Evolutionary conservation across 2,113 vertebrate species (phyloP).

Genomic region (Brienomyrus brachyistius): DNA sequence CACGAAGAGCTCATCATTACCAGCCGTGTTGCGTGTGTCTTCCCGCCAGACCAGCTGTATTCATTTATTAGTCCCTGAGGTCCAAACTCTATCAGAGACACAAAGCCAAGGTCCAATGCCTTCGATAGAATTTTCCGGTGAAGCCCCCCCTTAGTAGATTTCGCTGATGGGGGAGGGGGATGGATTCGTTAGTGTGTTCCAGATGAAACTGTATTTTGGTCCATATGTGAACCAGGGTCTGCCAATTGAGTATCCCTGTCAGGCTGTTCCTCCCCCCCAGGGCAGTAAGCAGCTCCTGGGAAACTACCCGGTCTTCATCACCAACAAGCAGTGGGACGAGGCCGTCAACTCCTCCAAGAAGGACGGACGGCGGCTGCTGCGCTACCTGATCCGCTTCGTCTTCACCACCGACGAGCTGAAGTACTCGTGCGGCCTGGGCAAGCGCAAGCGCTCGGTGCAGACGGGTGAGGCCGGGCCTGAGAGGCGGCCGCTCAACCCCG

Average conservation of each 20-base stretch:
- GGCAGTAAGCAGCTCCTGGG: conserved; percentile 96
- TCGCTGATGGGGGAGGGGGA: neutral
- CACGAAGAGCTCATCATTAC: neutral
- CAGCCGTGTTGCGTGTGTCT: neutral
- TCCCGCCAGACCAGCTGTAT: neutral
- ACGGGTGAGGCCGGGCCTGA: conserved; percentile 91
- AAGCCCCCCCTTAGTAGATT: neutral
- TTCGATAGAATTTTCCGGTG: neutral
- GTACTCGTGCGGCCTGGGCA: conserved; percentile 98
- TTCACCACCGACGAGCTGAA: conserved; percentile 99
- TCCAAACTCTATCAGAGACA: neutral
- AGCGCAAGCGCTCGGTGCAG: conserved; percentile 98
- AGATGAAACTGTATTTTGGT: neutral
- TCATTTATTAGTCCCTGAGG: neutral
- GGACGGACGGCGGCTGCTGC: conserved; percentile 87
- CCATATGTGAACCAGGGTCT: neutral
- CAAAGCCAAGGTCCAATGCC: neutral
- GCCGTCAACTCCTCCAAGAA: conserved; percentile 98
- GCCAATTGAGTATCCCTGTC: neutral
- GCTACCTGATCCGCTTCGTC: conserved; percentile 97
- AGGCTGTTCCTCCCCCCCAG: conserved; percentile 53
- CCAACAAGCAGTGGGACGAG: conserved; percentile 98
- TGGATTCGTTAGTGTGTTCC: neutral
- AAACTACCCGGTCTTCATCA: conserved; percentile 98
- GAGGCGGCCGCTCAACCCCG: conserved; percentile 93